Evolutionary conservation across 1,140 invertebrate genomes (phyloP), one percentile per base, ranked within the genome.

Genomic region (Teleopsis dalmanni): DNA sequence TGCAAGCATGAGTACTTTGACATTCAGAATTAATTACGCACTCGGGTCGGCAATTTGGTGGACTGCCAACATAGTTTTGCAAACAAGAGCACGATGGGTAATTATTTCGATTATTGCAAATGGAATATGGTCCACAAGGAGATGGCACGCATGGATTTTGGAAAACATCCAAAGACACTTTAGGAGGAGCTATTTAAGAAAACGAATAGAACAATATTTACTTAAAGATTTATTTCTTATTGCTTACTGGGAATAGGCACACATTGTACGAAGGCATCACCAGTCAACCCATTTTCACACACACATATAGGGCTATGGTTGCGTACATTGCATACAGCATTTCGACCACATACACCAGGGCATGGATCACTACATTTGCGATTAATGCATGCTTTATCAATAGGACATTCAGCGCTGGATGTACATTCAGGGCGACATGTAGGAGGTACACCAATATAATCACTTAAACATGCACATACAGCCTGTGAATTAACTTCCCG

Each of bases 311-410:
- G 84, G 29, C 79, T 80, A 54, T 90, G 85, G 62, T 87, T 85
- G 11, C 81, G 70, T 3, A 89, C 85, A 19, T 77, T 76, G 61
- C 88, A 91, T 44, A 81, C 75, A 0, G 88, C 83, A 66, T 83
- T 85, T 35, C 81, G 68, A 5, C 87, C 88, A 67, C 88, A 91
- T 2, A 81, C 80, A 50, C 82, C 84, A 19, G 80, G 77, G 51
- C 88, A 91, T 10, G 87, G 87, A 73, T 89, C 81, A 31, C 79
- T 72, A 58, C 88, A 91, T 73, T 90, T 89, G 57, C 86, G 84
- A 61, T 85, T 85, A 29, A 86, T 75, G 57, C 88, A 91, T 4
- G 86, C 83, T 59, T 75, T 81, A 40, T 76, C 79, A n/a, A 77
- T 70, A 46, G 79, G 73, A 57, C 88, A 91, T 55, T 92, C 88